Evolutionary conservation across 2,113 vertebrate genomes (phyloP), one percentile per base, ranked within the genome.

Genomic region (Ammodramus savannarum): DNA sequence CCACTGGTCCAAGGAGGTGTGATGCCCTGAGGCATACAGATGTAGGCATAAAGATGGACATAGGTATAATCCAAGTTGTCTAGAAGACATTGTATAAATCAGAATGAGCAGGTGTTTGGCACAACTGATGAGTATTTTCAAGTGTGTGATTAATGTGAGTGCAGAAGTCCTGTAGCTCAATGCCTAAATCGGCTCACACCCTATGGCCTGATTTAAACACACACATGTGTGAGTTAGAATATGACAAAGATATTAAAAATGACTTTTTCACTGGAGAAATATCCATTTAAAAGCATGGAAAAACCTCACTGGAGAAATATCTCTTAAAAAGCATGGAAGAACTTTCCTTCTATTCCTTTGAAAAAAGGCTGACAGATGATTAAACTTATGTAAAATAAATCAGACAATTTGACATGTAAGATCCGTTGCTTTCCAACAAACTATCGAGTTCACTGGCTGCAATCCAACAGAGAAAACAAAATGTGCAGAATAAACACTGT

Each of bases 401-500:
- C 59, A 74, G 74, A 89, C 41, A 76, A 82, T 91, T 75, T 93
- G 85, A 96, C 59, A 87, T 91, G 55, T 85, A 73, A 90, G 67
- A 94, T 96, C 71, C 21, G n/a, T 85, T 87, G 49, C 82, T 93
- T 88, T 90, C 87, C 63, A 85, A 46, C 39, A 71, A 89, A 73
- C 36, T 83, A 12, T 75, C 92, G 74, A 83, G 78, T 92, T 94
- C 18, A 13, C 57, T 95, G 94, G 90, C 90, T 10, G 1, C 22
- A 80, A 63, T 80, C 75, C 92, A 96, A 74, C 26, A 71, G 65
- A 54, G 61, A 92, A 81, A 89, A 85, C 43, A 95, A 87, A 92
- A 79, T 65, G 86, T 89, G 71, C 63, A 95, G 77, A 85, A 74
- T 80, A 96, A 96, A 95, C 89, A 91, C 59, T 74, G 41, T 94